These are phyloP conservation scores for Poeciliopsis turneri DNA, from an alignment of 2,797 vertebrate genomes.

Conservation along the genomic window DNA sequence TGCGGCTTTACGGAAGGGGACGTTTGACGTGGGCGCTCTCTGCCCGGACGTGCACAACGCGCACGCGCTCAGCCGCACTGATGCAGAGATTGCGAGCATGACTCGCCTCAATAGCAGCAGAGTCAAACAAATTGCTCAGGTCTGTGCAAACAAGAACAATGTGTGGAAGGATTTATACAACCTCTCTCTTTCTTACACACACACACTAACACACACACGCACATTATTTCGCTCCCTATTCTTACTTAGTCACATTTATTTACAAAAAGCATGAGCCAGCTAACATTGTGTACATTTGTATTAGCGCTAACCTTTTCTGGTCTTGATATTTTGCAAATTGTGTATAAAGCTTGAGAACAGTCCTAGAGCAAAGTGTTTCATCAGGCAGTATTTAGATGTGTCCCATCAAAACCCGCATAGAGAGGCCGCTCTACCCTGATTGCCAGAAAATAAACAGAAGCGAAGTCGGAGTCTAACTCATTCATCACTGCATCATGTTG, in stretches of 20 bases:
- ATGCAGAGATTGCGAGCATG: constrained; percentile 61
- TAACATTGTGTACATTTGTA: constrained; percentile 35
- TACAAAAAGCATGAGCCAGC: constrained; percentile 41
- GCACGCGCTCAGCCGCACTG: constrained; percentile 18
- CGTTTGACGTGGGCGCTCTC: constrained; percentile 55
- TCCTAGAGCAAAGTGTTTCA: constrained; percentile 52
- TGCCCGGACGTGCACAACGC: constrained; percentile 34
- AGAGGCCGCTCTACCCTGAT: constrained; percentile 56
- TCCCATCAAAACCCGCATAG: constrained; percentile 48
- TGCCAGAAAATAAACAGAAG: constrained; percentile 73
- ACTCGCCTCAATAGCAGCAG: constrained; percentile 64
- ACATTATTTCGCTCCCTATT: constrained; percentile 8
- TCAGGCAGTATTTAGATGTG: constrained; percentile 63
- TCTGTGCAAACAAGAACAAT: constrained; percentile 79
- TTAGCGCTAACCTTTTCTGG: constrained; percentile 35
- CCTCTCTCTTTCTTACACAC: constrained; percentile 18
- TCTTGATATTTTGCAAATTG: constrained; percentile 37
- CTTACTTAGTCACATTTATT: constrained; percentile 55
- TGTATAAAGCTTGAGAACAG: constrained; percentile 41
- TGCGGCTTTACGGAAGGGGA: constrained; percentile 52
- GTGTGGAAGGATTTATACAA: constrained; percentile 65
- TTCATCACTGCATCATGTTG: constrained; percentile 68
- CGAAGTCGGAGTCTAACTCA: constrained; percentile 46
- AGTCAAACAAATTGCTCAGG: constrained; percentile 76
- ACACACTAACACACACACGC: not conserved